phyloP scores from a whole-genome alignment of 1,140 invertebrate species.

The Drosophila busckii region DNA sequence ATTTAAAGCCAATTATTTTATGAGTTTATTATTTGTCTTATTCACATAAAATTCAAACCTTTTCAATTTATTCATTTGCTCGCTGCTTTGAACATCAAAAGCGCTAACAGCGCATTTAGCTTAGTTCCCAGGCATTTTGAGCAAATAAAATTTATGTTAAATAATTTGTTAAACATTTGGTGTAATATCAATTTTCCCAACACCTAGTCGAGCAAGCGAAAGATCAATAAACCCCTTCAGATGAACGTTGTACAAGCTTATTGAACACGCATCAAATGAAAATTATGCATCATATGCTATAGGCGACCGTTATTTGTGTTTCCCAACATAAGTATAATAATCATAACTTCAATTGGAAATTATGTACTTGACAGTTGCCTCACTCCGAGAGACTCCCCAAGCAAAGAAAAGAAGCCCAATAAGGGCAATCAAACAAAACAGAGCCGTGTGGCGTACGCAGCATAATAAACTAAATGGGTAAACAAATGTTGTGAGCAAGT shows the following conservation, averaged over 20 bases:
- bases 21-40: too few relatives aligned
- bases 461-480: constrained; percentile 75
- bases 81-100: too few relatives aligned
- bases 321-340: constrained; percentile 67
- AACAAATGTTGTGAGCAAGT: constrained; percentile 57
- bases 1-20: too few relatives aligned
- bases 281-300: constrained; percentile 49
- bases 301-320: constrained; percentile 62
- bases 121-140: constrained; percentile 36
- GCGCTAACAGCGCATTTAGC: not conserved
- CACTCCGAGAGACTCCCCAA: not conserved
- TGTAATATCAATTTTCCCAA: constrained; percentile 56
- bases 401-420: constrained; percentile 34
- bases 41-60: too few relatives aligned
- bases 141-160: constrained; percentile 29
- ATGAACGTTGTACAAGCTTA: constrained; percentile 31
- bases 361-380: constrained; percentile 8
- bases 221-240: constrained; percentile 65
- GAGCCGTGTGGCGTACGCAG: constrained; percentile 45
- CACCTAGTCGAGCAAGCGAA: constrained; percentile 45
- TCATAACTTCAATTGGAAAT: constrained; percentile 72
- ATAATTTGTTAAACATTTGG: constrained; percentile 50
- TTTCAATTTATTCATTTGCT: constrained; percentile 24
- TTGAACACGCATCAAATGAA: constrained; percentile 69
- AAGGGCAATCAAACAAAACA: constrained; percentile 69